Evolutionary conservation across 2,888 invertebrate genomes (phyloP), one percentile per base, ranked within the genome.

Genomic region (Tuta absoluta): DNA sequence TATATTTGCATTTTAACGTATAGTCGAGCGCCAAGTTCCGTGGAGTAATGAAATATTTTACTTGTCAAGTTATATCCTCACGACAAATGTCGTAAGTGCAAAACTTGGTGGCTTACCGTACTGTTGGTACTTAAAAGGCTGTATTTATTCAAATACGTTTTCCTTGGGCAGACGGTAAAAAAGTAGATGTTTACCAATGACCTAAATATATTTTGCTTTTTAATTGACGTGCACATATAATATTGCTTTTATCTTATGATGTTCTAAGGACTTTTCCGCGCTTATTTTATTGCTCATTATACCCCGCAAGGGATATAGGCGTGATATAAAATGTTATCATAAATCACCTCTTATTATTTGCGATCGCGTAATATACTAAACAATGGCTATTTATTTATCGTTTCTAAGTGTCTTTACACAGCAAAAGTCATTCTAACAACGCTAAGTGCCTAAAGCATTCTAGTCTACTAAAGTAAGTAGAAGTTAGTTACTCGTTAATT

Each of bases 111-210:
- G 24, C 17, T 53, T 24, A 53, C 53, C 24, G 53, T 53, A 53
- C 28, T 53, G 59, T 57, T 66, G 67, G 63, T 38, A 45, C 14
- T 38, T 67, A 61, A 70, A 75, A 70, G 71, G 75, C 75, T 75
- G 71, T 69, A 69, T 75, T 68, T 72, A 75, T 77, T 74, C 75
- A 75, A 80, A 78, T 75, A 71, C 73, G 69, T 69, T 67, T 67
- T 72, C 79, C 74, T 77, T 77, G 72, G 67, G 67, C 66, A 65
- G 68, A 71, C 24, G 8, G 53, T 53, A 53, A 41, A 41, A 37
- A 37, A 7, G 12, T 37, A 5, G 37, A n/a, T n/a, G n/a, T n/a
- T n/a, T n/a, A n/a, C n/a, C n/a, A n/a, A n/a, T n/a, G n/a, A n/a
- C n/a, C n/a, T n/a, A n/a, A n/a, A n/a, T n/a, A n/a, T n/a, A n/a